Percentiles rank a stretch among this genome's conserved stretches.
These are phyloP conservation scores for Aphelenchoides avenae DNA, from an alignment of 1,140 invertebrate species.

Conservation along the genomic window DNA sequence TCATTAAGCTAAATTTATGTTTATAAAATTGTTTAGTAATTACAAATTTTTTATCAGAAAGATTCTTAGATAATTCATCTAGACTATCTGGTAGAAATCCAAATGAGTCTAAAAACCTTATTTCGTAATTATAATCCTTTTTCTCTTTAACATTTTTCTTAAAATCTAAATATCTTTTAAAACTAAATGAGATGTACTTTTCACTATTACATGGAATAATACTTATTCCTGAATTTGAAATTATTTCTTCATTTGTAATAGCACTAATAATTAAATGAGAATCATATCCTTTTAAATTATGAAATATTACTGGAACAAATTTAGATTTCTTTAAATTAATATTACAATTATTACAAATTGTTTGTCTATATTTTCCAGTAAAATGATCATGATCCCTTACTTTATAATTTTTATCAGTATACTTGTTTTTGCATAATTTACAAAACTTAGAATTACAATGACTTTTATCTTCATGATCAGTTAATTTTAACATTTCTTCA, in stretches of 20 bases:
- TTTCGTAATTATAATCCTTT: slow-evolving; percentile 21
- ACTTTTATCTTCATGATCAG: slow-evolving; percentile 1
- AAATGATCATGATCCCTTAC: slow-evolving; percentile 33
- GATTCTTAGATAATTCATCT: slow-evolving; percentile 16
- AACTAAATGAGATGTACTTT: slow-evolving; percentile 33
- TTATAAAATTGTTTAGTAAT: slow-evolving; percentile 16
- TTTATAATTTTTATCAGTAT: slow-evolving; percentile 23
- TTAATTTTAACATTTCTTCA: slow-evolving; percentile 31
- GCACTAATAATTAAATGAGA: slow-evolving; percentile 25
- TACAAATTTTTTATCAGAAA: slow-evolving; percentile 17
- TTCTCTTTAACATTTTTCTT: no score
- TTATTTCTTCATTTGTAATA: slow-evolving; percentile 13
- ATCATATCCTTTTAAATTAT: slow-evolving; percentile 34
- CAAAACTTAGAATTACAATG: slow-evolving; percentile 21
- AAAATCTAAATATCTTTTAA: background rate
- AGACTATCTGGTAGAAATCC: slow-evolving; percentile 6
- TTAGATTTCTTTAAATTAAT: slow-evolving; percentile 24
- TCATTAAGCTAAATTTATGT: slow-evolving; percentile 14
- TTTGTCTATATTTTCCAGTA: slow-evolving; percentile 17
- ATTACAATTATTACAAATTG: slow-evolving; percentile 17
- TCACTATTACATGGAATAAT: slow-evolving; percentile 25
- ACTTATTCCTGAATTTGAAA: slow-evolving; percentile 20
- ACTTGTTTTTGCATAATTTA: slow-evolving; percentile 9
- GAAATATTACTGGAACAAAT: slow-evolving; percentile 23
- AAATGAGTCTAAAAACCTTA: slow-evolving; percentile 28